Percentiles rank a stretch among this genome's conserved stretches.
Evolutionary conservation across 2,797 vertebrate species (phyloP).

Genomic region (Cichlasoma orientale): DNA sequence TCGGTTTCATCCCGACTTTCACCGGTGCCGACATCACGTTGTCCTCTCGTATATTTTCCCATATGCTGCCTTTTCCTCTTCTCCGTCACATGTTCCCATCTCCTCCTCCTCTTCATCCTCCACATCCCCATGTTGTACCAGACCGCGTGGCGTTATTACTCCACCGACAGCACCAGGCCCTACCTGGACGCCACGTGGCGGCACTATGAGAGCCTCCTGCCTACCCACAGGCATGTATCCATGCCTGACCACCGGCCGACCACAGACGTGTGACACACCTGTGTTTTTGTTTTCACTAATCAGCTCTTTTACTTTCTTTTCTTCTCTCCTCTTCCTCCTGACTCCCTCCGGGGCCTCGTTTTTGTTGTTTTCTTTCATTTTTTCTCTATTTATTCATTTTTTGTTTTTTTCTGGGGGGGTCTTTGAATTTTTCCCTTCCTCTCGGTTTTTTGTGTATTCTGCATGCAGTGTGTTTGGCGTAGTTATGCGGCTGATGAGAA

Average conservation of each 20-base stretch:
- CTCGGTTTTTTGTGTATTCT: slow-evolving; percentile 74
- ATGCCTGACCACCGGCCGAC: slow-evolving; percentile 73
- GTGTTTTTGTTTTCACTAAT: slow-evolving; percentile 84
- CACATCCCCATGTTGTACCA: slow-evolving; percentile 69
- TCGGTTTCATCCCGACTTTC: not conserved
- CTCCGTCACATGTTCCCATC: not conserved
- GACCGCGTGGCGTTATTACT: slow-evolving; percentile 88
- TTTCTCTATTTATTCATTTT: not conserved
- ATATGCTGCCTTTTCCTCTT: slow-evolving; percentile 3
- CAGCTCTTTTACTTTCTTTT: slow-evolving; percentile 75
- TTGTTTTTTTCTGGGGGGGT: not conserved
- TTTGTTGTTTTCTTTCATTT: slow-evolving; percentile 23
- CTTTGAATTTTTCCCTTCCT: slow-evolving; percentile 53
- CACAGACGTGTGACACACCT: slow-evolving; percentile 62
- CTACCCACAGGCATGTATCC: slow-evolving; percentile 87
- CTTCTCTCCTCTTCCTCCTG: slow-evolving; percentile 44
- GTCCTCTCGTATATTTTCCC: slow-evolving; percentile 17
- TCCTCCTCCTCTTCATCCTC: slow-evolving; percentile 28
- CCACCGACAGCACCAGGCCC: slow-evolving; percentile 82
- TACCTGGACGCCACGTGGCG: slow-evolving; percentile 86
- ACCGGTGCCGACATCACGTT: slow-evolving; percentile 7
- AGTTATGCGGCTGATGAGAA: slow-evolving; percentile 99
- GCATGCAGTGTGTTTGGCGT: slow-evolving; percentile 97
- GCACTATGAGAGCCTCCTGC: slow-evolving; percentile 87
- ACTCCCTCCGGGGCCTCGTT: slow-evolving; percentile 23